These are phyloP conservation scores for Phoxinus dragarum DNA, from an alignment of 2,797 vertebrate species.

Conservation along the genomic window DNA sequence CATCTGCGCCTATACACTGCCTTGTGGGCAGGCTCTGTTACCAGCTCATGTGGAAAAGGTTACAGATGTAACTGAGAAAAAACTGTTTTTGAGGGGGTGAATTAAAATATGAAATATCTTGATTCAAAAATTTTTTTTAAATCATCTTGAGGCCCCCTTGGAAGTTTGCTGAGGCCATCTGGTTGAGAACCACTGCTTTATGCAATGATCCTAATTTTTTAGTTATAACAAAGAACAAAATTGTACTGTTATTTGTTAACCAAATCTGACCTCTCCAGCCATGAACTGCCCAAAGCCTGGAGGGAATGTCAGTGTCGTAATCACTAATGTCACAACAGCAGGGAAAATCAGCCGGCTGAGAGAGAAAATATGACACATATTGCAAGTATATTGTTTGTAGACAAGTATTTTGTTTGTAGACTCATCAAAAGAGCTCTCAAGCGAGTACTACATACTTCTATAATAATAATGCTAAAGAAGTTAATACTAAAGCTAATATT, in stretches of 20 bases:
- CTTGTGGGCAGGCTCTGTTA: neutral
- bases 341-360: conserved; percentile 89
- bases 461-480: neutral
- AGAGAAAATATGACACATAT: neutral
- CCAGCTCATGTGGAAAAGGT: neutral
- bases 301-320: conserved; percentile 90
- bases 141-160: too few relatives aligned
- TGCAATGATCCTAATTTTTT: neutral
- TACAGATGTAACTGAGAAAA: neutral
- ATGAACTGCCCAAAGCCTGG: conserved; percentile 95
- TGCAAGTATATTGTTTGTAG: neutral
- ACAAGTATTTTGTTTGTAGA: neutral
- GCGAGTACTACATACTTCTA: neutral
- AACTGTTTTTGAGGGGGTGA: neutral
- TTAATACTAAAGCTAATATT: neutral
- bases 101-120: neutral
- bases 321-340: conserved; percentile 86
- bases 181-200: conserved; percentile 4
- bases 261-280: conserved; percentile 65
- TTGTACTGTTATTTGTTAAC: neutral
- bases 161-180: too few relatives aligned
- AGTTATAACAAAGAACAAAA: neutral
- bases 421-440: neutral
- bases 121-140: neutral
- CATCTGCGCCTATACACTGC: neutral